Percentiles rank a stretch among this genome's conserved stretches.
phyloP scores from a whole-genome alignment of 92 coral and sea anemone species.

The Epizoanthus scotinus region DNA sequence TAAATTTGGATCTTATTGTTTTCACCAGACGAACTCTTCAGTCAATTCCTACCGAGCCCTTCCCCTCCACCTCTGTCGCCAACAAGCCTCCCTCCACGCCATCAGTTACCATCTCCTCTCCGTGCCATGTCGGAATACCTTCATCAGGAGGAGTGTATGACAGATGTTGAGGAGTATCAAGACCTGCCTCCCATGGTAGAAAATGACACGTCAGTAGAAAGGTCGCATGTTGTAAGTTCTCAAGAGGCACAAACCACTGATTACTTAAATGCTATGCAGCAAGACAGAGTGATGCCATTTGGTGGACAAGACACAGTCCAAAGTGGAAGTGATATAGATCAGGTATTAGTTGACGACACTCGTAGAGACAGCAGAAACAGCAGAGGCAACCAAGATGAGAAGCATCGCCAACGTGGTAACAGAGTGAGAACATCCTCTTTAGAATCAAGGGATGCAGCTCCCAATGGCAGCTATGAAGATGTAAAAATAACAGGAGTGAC shows the following conservation, averaged over 20 bases:
- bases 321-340: not conserved
- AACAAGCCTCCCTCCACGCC: slow-evolving; percentile 58
- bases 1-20: not conserved
- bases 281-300: not conserved
- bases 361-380: not conserved
- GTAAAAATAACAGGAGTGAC: slow-evolving; percentile 16
- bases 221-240: too few species aligned
- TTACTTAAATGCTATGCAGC: not conserved
- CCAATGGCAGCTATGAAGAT: not conserved
- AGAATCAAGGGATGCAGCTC: not conserved
- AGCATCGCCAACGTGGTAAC: not conserved
- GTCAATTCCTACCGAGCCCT: slow-evolving; percentile 54
- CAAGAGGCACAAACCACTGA: not conserved
- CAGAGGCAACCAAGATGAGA: not conserved
- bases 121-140: slow-evolving; percentile 58
- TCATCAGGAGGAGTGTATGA: slow-evolving; percentile 47
- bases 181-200: not conserved
- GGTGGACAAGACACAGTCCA: not conserved
- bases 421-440: not conserved
- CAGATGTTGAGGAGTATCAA: slow-evolving; percentile 40
- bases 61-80: slow-evolving; percentile 68
- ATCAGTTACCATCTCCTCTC: slow-evolving; percentile 65
- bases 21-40: slow-evolving; percentile 29
- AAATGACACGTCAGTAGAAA: not conserved
- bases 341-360: not conserved